Conservation (phyloP, 2,888 invertebrate species). For the Willowsia nigromaculata region DNA sequence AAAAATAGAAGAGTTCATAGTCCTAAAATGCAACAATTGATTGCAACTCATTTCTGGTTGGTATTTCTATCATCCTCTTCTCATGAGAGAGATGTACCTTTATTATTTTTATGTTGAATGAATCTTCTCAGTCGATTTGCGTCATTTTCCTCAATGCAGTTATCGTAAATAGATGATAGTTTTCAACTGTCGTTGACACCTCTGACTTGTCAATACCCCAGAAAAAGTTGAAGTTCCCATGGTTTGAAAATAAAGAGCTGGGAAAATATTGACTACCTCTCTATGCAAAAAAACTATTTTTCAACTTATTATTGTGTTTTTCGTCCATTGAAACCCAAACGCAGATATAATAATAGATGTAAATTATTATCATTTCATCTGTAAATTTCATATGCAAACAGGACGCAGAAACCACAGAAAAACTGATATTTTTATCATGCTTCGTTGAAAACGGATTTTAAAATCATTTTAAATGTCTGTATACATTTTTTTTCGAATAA, state of each 20-base stretch:
- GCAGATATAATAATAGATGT: background rate
- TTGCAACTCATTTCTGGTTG: background rate
- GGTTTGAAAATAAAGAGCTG: background rate
- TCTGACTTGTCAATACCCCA: slow-evolving; percentile 48
- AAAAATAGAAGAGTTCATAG: slow-evolving; percentile 39
- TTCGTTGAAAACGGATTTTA: slow-evolving; percentile 45
- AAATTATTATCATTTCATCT: background rate
- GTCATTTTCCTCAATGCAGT: slow-evolving; percentile 22
- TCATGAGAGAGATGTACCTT: background rate
- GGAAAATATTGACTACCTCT: slow-evolving; percentile 32
- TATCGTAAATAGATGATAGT: slow-evolving; percentile 35
- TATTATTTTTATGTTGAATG: background rate
- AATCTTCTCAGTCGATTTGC: background rate
- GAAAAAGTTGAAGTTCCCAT: slow-evolving; percentile 47
- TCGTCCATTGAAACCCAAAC: background rate
- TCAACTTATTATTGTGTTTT: slow-evolving; percentile 26
- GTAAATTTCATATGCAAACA: slow-evolving; percentile 27
- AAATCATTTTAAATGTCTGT: background rate
- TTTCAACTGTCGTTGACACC: slow-evolving; percentile 66
- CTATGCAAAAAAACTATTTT: slow-evolving; percentile 19
- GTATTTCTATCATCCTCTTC: background rate
- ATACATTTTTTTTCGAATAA: background rate
- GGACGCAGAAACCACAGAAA: slow-evolving; percentile 56
- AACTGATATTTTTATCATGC: slow-evolving; percentile 49
- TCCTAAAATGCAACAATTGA: background rate